Percentiles rank a stretch among this genome's conserved stretches.
phyloP scores from a whole-genome alignment of 1,140 invertebrate species.

The Medauroidea extradentata region DNA sequence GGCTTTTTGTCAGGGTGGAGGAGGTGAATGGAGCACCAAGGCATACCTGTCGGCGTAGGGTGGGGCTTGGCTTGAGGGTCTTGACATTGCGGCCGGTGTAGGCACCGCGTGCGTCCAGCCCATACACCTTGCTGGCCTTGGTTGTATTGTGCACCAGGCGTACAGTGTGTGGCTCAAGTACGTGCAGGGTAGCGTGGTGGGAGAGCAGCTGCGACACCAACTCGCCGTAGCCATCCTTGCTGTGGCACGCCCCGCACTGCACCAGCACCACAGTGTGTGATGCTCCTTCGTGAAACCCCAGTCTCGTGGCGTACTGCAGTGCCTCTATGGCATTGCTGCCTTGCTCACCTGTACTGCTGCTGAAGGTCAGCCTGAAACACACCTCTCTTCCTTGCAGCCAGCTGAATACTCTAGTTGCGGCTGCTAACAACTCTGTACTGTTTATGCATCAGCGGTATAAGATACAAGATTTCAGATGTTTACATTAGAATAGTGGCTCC shows the following conservation, averaged over 20 bases:
- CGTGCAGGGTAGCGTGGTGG: constrained; percentile 44
- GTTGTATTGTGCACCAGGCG: not conserved
- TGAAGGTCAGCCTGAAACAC: too few species aligned
- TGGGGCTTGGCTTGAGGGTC: constrained; percentile 30
- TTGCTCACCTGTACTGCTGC: too few species aligned
- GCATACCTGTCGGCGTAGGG: constrained; percentile 28
- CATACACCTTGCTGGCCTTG: constrained; percentile 33
- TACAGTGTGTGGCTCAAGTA: constrained; percentile 36
- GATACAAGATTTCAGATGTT: too few species aligned
- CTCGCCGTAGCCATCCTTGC: constrained; percentile 32
- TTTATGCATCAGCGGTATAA: constrained; percentile 15
- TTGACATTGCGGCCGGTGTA: constrained; percentile 39
- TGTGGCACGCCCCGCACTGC: constrained; percentile 37
- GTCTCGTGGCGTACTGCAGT: constrained; percentile 42
- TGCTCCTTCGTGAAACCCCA: constrained; percentile 48
- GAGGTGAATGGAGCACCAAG: too few species aligned
- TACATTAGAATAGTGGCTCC: too few species aligned
- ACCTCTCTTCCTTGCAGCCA: not conserved
- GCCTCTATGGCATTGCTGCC: constrained; percentile 32
- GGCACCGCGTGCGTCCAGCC: constrained; percentile 41
- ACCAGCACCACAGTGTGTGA: constrained; percentile 48
- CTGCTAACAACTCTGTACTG: not conserved
- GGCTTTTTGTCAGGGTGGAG: too few species aligned
- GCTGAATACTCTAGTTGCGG: not conserved
- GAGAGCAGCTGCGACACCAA: constrained; percentile 37